phyloP scores from a whole-genome alignment of 2,888 invertebrate genomes.

The Stenurella melanura region DNA sequence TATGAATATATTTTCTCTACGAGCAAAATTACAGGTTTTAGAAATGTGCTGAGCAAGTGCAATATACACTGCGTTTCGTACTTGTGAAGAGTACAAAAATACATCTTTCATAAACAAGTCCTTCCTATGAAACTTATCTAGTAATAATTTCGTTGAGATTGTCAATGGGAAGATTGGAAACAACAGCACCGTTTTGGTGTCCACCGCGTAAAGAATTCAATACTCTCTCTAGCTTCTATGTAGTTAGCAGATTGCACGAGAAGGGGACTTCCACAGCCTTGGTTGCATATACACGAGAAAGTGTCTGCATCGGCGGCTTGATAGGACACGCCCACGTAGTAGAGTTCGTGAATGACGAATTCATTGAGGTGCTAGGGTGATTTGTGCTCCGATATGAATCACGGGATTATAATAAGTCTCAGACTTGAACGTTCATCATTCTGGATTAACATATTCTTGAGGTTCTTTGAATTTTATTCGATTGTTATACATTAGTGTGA shows the following conservation, averaged over 20 bases:
- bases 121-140: too few relatives aligned
- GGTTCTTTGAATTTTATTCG: slow-evolving; percentile 6
- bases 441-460: slow-evolving; percentile 1
- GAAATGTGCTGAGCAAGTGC: too few relatives aligned
- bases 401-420: slow-evolving; percentile 27
- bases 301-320: slow-evolving; percentile 6
- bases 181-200: not conserved
- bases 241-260: slow-evolving; percentile 2
- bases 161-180: not conserved
- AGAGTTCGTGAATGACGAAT: slow-evolving; percentile 34
- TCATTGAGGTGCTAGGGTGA: slow-evolving; percentile 33
- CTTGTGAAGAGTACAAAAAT: too few relatives aligned
- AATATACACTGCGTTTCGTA: too few relatives aligned
- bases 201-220: slow-evolving; percentile 19
- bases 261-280: slow-evolving; percentile 14
- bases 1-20: too few relatives aligned
- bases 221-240: slow-evolving; percentile 1
- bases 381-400: slow-evolving; percentile 28
- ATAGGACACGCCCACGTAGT: slow-evolving; percentile 32
- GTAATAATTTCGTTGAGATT: not conserved
- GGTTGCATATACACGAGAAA: slow-evolving; percentile 3
- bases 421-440: slow-evolving; percentile 15
- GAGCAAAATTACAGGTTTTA: too few relatives aligned
- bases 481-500: not conserved
- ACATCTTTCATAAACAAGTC: too few relatives aligned